These are phyloP conservation scores for Geotrupes spiniger DNA, from an alignment of 2,888 invertebrate genomes.

Conservation along the genomic window DNA sequence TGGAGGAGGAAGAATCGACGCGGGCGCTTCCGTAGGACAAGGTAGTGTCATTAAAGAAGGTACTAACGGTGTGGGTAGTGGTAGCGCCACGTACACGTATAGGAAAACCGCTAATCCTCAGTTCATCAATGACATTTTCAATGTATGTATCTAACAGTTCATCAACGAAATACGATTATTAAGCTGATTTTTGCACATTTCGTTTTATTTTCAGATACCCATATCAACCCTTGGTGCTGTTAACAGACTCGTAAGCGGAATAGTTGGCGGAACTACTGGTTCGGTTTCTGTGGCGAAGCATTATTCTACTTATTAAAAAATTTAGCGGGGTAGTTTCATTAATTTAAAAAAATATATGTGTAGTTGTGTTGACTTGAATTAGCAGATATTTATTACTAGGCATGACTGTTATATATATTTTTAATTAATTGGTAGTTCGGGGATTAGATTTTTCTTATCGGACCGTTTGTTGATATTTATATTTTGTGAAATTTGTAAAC, in stretches of 20 bases:
- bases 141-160: conserved; percentile 17
- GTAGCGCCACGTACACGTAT: conserved; percentile 9
- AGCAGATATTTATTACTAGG: background rate
- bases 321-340: background rate
- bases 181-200: background rate
- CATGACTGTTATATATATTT: too few relatives aligned
- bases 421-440: too few relatives aligned
- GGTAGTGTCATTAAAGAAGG: conserved; percentile 12
- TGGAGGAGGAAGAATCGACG: conserved; percentile 10
- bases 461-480: too few relatives aligned
- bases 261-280: conserved; percentile 38
- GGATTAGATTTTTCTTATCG: too few relatives aligned
- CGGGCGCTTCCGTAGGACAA: conserved; percentile 5
- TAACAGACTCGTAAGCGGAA: conserved; percentile 61
- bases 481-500: too few relatives aligned
- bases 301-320: background rate
- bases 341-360: background rate
- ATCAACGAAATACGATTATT: background rate
- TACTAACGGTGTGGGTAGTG: conserved; percentile 14
- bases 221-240: conserved; percentile 65
- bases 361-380: background rate
- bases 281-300: conserved; percentile 37
- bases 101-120: conserved; percentile 18
- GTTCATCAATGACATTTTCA: conserved; percentile 21
- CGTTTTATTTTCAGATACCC: conserved; percentile 58